Evolutionary conservation across 2,888 invertebrate species (phyloP).

Genomic region (Perizoma flavofasciatum): DNA sequence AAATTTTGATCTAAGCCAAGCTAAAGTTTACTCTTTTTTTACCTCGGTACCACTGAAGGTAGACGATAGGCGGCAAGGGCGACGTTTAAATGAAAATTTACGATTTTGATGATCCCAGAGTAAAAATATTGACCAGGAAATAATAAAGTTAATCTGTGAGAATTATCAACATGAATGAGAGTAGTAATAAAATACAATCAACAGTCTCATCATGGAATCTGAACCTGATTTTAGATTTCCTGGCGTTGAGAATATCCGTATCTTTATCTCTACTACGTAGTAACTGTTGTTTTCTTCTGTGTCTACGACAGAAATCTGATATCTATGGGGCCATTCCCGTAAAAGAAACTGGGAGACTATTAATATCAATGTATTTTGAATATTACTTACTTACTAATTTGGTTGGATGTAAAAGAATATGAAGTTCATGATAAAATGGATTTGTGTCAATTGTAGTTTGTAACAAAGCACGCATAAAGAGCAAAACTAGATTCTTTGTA

Average conservation of each 20-base stretch:
- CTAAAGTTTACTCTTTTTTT: too few species aligned
- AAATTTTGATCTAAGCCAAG: too few species aligned
- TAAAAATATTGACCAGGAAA: constrained; percentile 14
- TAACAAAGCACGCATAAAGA: too few species aligned
- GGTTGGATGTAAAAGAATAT: too few species aligned
- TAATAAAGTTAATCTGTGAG: constrained; percentile 12
- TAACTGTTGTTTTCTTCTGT: not conserved
- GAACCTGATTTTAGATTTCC: constrained; percentile 19
- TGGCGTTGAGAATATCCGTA: constrained; percentile 11
- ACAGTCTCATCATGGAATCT: constrained; percentile 14
- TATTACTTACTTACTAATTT: constrained; percentile 7
- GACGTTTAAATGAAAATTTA: constrained; percentile 8
- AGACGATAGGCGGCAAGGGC: not conserved
- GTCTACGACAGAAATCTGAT: constrained; percentile 17
- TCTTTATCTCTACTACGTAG: not conserved
- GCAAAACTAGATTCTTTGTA: too few species aligned
- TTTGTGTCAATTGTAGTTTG: too few species aligned
- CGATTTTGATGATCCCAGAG: not conserved
- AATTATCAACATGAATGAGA: constrained; percentile 9
- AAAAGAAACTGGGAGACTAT: constrained; percentile 11
- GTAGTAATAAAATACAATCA: constrained; percentile 24
- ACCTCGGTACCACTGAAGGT: too few species aligned
- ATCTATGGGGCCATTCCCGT: constrained; percentile 20
- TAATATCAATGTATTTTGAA: constrained; percentile 9
- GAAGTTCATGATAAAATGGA: too few species aligned